Base-by-base conservation (phyloP, 2,888 invertebrate species). In the Polymixis lichenea region DNA sequence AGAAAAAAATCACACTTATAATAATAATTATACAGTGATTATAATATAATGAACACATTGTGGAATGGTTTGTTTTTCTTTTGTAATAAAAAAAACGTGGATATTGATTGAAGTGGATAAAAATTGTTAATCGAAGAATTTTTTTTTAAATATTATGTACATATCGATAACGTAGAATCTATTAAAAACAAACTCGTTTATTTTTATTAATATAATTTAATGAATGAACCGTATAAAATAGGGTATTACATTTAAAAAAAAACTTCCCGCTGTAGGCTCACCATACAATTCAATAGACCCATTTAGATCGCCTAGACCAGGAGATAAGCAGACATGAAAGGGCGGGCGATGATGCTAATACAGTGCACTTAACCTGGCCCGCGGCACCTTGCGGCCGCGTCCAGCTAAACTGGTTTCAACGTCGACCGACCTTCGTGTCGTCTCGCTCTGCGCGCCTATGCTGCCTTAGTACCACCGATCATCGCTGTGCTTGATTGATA, bases 321-420 rank as follows among this genome's bases (percentile, higher is more conserved):
- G 91, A 94, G 95, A 95, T 95, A 95, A 95, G 94, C 91, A 91
- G 92, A 94, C 95, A 94, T 93, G 94, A 95, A 96, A 95, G 95
- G 95, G 95, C 95, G 92, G 92, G 91, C 94, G 95, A 94, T 94
- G 95, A 95, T 94, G 94, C 91, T 95, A 96, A 95, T 95, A 93
- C 93, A 94, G 93, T 93, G 95, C 94, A 95, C 94, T 95, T 95
- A 96, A 95, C 94, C 93, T 92, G 93, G 94, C 93, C 93, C 89
- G 90, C 92, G 94, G 95, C 96, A 96, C 96, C 95, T 96, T 96
- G 95, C 94, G 90, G 89, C 91, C 79, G 83, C 87, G 92, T 93
- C 93, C 95, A 92, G 92, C 92, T 92, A 95, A 96, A 96, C 96
- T 94, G 95, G 96, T 96, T 96, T 91, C 88, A 83, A 84, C 89